Evolutionary conservation across 2,888 invertebrate species (phyloP).

Genomic region (Tachina lurida): DNA sequence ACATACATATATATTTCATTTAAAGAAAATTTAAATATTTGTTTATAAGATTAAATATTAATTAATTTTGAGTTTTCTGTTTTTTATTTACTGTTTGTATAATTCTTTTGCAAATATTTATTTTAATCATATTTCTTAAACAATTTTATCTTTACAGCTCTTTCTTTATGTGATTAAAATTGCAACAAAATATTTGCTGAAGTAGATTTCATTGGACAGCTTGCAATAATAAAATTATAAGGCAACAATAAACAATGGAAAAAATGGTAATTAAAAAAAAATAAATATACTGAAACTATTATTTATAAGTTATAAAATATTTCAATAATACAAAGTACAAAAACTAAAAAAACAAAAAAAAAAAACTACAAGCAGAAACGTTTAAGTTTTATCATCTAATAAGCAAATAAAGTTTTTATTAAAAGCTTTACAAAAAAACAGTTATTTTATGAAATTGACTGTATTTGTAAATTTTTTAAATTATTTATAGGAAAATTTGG

Average conservation of each 20-base stretch:
- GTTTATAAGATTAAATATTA: slow-evolving; percentile 55
- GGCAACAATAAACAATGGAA: slow-evolving; percentile 63
- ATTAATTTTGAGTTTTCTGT: slow-evolving; percentile 58
- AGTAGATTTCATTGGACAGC: slow-evolving; percentile 30
- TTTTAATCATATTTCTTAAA: slow-evolving; percentile 51
- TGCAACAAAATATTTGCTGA: slow-evolving; percentile 54
- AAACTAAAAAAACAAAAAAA: not conserved
- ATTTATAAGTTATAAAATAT: not conserved
- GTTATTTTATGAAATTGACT: not conserved
- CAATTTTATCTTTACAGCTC: slow-evolving; percentile 64
- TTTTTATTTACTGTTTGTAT: slow-evolving; percentile 41
- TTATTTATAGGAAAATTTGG: slow-evolving; percentile 28
- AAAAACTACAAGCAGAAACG: not conserved
- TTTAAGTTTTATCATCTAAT: not conserved
- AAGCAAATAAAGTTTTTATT: not conserved
- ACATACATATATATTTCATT: not conserved
- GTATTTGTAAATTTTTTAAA: not conserved
- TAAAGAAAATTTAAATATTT: slow-evolving; percentile 49
- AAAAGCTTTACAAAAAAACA: not conserved
- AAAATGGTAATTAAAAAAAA: slow-evolving; percentile 58
- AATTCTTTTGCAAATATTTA: slow-evolving; percentile 58
- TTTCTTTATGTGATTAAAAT: slow-evolving; percentile 53
- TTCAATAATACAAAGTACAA: not conserved
- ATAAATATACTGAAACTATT: not conserved
- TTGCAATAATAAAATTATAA: slow-evolving; percentile 33